A percentile compares a stretch with the other conserved stretches of the same genome.
Conservation (phyloP, 2,888 invertebrate species). For the Lasioglossum lativentre region DNA sequence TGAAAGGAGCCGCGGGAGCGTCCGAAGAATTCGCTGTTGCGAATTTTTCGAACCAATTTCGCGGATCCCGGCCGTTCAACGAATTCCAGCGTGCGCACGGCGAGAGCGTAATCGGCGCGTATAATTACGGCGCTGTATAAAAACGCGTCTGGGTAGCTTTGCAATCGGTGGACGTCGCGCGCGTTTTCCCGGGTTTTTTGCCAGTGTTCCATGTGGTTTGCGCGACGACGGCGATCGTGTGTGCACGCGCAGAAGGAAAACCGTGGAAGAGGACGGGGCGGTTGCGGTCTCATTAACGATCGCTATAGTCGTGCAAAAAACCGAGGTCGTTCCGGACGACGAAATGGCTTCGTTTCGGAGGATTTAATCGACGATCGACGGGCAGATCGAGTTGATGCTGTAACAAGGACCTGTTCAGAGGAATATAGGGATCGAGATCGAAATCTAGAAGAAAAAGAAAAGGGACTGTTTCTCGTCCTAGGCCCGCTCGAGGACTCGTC, state of each 20-base stretch:
- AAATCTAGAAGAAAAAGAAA: background rate
- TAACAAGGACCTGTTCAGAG: background rate
- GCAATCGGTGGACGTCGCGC: background rate
- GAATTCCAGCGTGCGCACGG: background rate
- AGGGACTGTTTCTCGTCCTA: no score
- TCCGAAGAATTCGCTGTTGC: background rate
- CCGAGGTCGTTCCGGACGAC: background rate
- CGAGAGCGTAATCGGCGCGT: background rate
- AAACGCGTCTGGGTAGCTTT: constrained; percentile 2
- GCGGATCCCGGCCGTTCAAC: background rate
- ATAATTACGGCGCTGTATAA: background rate
- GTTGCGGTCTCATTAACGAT: constrained; percentile 12
- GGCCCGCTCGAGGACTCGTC: no score
- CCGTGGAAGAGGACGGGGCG: background rate
- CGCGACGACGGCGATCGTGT: background rate
- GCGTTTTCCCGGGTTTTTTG: background rate
- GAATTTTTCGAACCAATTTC: constrained; percentile 1
- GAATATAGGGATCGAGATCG: background rate
- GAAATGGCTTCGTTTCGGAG: background rate
- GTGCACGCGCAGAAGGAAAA: constrained; percentile 6
- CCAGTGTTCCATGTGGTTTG: background rate
- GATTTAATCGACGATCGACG: constrained; percentile 6
- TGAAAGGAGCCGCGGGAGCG: background rate
- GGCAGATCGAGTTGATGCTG: background rate
- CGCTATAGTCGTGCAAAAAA: background rate